A percentile compares a stretch with the other conserved stretches of the same genome.
These are phyloP conservation scores for Tupiocoris notatus DNA, from an alignment of 2,888 invertebrate species.

Conservation along the genomic window DNA sequence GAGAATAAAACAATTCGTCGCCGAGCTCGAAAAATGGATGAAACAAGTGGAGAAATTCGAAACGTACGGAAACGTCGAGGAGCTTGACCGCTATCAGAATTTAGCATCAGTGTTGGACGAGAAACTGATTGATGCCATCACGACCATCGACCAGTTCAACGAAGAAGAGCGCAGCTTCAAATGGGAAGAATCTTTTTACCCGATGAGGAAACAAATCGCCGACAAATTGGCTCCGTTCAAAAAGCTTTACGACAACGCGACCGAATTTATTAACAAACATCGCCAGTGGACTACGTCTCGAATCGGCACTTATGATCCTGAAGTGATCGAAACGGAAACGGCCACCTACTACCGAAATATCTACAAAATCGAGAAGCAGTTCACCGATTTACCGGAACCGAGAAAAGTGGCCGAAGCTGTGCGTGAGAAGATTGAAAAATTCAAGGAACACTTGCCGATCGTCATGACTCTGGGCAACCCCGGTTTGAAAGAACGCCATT, in stretches of 20 bases:
- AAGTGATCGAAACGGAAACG: conserved; percentile 80
- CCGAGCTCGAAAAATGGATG: conserved; percentile 76
- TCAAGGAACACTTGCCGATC: conserved; percentile 86
- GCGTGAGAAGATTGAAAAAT: conserved; percentile 76
- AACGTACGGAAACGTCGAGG: conserved; percentile 81
- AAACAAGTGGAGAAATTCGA: conserved; percentile 81
- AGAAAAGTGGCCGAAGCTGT: conserved; percentile 68
- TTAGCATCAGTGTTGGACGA: conserved; percentile 76
- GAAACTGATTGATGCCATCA: conserved; percentile 70
- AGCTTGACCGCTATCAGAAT: conserved; percentile 73
- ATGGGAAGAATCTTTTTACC: conserved; percentile 86
- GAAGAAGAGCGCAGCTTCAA: conserved; percentile 86
- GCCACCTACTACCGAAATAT: conserved; percentile 70
- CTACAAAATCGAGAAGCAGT: conserved; percentile 84
- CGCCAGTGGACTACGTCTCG: conserved; percentile 81
- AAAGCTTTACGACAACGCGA: conserved; percentile 83
- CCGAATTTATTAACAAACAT: conserved; percentile 79
- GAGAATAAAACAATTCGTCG: conserved; percentile 76
- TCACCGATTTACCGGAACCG: conserved; percentile 73
- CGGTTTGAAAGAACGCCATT: conserved; percentile 86
- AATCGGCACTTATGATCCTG: conserved; percentile 83
- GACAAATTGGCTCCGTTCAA: conserved; percentile 83
- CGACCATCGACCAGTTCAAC: conserved; percentile 83
- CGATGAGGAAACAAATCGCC: conserved; percentile 68
- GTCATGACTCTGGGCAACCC: conserved; percentile 92